These are phyloP conservation scores for Drosophila ustulata DNA, from an alignment of 2,888 invertebrate genomes.

Conservation along the genomic window DNA sequence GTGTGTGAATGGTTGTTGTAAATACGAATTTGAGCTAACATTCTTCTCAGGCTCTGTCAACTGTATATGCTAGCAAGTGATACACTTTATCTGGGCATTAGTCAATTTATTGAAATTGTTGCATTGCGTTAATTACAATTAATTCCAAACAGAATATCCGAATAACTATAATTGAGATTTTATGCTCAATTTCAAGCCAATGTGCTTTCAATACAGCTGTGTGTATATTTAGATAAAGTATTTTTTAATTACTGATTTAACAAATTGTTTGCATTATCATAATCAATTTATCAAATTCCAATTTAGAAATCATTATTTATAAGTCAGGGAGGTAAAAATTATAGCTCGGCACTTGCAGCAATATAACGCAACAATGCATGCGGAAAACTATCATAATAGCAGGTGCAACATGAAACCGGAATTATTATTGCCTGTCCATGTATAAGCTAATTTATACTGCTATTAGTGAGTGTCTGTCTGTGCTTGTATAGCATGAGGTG, in stretches of 20 bases:
- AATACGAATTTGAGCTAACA: background rate
- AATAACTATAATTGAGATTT: background rate
- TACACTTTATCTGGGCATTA: background rate
- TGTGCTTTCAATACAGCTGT: background rate
- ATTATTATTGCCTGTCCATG: conserved; percentile 24
- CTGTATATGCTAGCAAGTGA: background rate
- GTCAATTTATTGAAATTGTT: background rate
- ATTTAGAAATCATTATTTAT: conserved; percentile 22
- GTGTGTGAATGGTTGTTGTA: background rate
- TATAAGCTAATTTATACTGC: background rate
- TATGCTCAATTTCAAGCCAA: background rate
- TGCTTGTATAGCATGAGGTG: conserved; percentile 1
- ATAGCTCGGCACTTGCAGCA: background rate
- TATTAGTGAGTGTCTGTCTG: background rate
- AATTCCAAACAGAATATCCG: background rate
- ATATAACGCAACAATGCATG: background rate
- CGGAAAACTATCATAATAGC: background rate
- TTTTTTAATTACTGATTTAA: background rate
- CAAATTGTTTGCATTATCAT: conserved; percentile 15
- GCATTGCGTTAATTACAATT: background rate
- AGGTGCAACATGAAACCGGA: conserved; percentile 15
- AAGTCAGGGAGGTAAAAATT: background rate
- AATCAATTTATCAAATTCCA: conserved; percentile 16
- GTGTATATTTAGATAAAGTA: background rate
- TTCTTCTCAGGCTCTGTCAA: background rate